A percentile compares a stretch with the other conserved stretches of the same genome.
These are phyloP conservation scores for Drosophila lacicola DNA, from an alignment of 2,888 invertebrate species.

Conservation along the genomic window DNA sequence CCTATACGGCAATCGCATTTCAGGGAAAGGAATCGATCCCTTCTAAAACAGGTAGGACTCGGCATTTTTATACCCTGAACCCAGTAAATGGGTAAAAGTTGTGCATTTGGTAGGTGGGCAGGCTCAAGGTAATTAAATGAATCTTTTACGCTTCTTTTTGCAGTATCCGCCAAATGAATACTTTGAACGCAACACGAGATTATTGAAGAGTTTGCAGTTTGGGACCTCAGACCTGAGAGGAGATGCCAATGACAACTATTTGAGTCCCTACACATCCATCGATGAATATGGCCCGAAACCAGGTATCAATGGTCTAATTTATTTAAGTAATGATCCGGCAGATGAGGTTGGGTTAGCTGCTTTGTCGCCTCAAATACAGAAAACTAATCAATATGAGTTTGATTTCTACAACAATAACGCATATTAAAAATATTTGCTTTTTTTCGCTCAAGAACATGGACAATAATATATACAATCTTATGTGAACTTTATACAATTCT, in stretches of 20 bases:
- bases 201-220: conserved; percentile 14
- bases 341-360: not conserved
- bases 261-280: conserved; percentile 12
- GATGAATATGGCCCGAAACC: conserved; percentile 13
- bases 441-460: not conserved
- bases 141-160: conserved; percentile 1
- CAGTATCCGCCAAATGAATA: conserved; percentile 42
- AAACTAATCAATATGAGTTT: conserved; percentile 10
- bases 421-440: conserved; percentile 32
- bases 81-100: no score
- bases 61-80: no score
- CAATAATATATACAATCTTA: not conserved
- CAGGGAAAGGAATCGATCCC: conserved; percentile 82
- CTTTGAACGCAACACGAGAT: conserved; percentile 47
- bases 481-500: not conserved
- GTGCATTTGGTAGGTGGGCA: no score
- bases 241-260: conserved; percentile 10
- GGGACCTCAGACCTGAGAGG: not conserved
- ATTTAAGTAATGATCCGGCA: conserved; percentile 2
- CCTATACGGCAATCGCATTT: conserved; percentile 81
- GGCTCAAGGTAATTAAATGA: no score
- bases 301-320: not conserved
- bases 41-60: conserved; percentile 76
- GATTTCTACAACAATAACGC: conserved; percentile 30
- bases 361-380: conserved; percentile 1